phyloP scores from a whole-genome alignment of 2,797 vertebrate genomes.

The Intellagama lesueurii region DNA sequence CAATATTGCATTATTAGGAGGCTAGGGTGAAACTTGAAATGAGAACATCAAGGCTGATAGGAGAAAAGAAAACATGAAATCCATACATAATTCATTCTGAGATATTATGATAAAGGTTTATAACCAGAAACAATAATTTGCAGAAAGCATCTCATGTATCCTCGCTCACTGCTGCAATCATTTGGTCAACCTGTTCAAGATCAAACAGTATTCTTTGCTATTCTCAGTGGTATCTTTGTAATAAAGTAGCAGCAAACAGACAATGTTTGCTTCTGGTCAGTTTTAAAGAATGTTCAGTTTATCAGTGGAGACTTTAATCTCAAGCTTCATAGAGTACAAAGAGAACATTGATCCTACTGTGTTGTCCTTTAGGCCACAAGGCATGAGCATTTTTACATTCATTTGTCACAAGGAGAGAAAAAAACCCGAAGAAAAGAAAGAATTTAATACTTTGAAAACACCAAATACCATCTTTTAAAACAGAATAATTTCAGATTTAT shows the following conservation, averaged over 20 bases:
- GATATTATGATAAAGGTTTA: conserved; percentile 83
- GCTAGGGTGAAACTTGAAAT: conserved; percentile 89
- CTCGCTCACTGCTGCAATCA: conserved; percentile 79
- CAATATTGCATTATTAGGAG: conserved; percentile 94
- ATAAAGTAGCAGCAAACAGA: conserved; percentile 86
- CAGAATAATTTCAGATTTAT: conserved; percentile 68
- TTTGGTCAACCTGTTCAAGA: conserved; percentile 86
- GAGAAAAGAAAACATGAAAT: conserved; percentile 87
- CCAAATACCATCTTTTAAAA: conserved; percentile 72
- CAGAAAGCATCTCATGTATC: conserved; percentile 80
- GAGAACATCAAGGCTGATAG: conserved; percentile 92
- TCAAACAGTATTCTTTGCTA: conserved; percentile 84
- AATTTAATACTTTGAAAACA: conserved; percentile 76
- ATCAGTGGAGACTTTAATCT: conserved; percentile 85
- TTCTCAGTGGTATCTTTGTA: conserved; percentile 86
- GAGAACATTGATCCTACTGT: conserved; percentile 80
- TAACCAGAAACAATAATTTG: conserved; percentile 86
- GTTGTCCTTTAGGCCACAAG: conserved; percentile 80
- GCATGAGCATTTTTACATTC: conserved; percentile 74
- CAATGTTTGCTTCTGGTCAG: conserved; percentile 86
- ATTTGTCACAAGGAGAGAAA: conserved; percentile 73
- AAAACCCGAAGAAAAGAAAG: conserved; percentile 66
- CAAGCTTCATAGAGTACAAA: conserved; percentile 85
- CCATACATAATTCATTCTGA: conserved; percentile 87
- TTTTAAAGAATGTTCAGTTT: conserved; percentile 86